phyloP scores from a whole-genome alignment of 2,113 vertebrate species.

The Elephas maximus region DNA sequence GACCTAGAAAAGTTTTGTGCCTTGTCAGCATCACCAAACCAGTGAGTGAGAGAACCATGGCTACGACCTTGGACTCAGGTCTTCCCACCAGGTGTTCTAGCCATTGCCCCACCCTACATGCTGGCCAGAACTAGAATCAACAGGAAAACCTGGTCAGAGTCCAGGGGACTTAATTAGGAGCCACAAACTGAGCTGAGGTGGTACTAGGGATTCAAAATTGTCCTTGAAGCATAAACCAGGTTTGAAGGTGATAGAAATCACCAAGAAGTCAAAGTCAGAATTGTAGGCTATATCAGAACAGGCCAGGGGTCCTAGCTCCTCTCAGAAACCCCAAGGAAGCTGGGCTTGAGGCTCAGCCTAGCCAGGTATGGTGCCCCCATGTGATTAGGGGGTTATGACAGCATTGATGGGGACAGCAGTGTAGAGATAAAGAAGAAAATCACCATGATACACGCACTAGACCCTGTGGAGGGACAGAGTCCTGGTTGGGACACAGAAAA shows the following conservation, averaged over 20 bases:
- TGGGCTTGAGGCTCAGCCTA: background rate
- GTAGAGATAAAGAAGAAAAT: background rate
- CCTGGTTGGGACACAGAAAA: background rate
- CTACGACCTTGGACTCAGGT: background rate
- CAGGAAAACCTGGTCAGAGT: background rate
- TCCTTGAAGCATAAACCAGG: background rate
- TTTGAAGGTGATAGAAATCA: background rate
- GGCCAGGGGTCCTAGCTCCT: background rate
- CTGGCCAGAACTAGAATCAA: background rate
- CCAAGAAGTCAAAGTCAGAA: background rate
- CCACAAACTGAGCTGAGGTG: background rate
- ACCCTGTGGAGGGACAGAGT: background rate
- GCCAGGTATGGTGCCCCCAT: background rate
- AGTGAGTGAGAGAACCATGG: background rate
- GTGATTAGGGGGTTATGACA: background rate
- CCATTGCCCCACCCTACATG: background rate
- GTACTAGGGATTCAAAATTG: background rate
- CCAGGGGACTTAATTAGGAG: background rate
- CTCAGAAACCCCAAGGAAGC: background rate
- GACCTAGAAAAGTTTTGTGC: background rate
- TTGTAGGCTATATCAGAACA: background rate
- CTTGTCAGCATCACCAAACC: background rate
- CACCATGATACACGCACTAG: background rate
- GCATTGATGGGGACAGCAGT: background rate
- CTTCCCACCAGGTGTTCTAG: background rate